Base-by-base conservation (phyloP, 1,140 invertebrate genomes). In the Helicoverpa armigera region DNA sequence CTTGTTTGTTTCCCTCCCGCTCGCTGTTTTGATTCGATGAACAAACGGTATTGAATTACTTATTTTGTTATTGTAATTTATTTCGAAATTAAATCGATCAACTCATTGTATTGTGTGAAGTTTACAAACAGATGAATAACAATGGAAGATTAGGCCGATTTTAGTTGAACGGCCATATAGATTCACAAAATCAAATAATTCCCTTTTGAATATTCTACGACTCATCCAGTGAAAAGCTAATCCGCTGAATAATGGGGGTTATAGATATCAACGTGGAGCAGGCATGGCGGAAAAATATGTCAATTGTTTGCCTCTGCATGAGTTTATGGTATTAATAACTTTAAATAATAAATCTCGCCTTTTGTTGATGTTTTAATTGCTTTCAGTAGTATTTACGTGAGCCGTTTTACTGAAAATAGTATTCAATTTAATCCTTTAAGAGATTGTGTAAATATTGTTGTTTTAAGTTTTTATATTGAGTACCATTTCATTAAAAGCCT, bases 171-270 rank as follows among this genome's bases (percentile, higher is more conserved):
- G 84, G 77, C 88, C 85, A 83, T 88, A 88, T 84, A 90, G 84
- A 85, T 89, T 89, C 73, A 89, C 86, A 82, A 88, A 92, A 94
- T 92, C 89, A 91, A 92, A 91, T 94, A 92, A 94, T 92, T 89
- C 91, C 86, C 90, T 89, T 94, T 94, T 94, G 91, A 94, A 95
- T 93, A 93, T 93, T 94, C 91, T 88, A 89, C 88, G 86, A 88
- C 84, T 92, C 87, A 92, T 94, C 87, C 90, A 88, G 88, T 88
- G 92, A 93, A 94, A 91, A 94, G 92, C 92, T 95, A 94, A 95
- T 95, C 93, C 92, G 65, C 81, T 92, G 92, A 93, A 95, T 94
- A 95, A 94, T 94, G 88, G 92, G 75, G 86, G 87, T 92, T 94
- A 93, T 89, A 93, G 91, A 94, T 95, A 94, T 94, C 92, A 92